Evolutionary conservation across 2,888 invertebrate genomes (phyloP).

Genomic region (Conistra vaccinii): DNA sequence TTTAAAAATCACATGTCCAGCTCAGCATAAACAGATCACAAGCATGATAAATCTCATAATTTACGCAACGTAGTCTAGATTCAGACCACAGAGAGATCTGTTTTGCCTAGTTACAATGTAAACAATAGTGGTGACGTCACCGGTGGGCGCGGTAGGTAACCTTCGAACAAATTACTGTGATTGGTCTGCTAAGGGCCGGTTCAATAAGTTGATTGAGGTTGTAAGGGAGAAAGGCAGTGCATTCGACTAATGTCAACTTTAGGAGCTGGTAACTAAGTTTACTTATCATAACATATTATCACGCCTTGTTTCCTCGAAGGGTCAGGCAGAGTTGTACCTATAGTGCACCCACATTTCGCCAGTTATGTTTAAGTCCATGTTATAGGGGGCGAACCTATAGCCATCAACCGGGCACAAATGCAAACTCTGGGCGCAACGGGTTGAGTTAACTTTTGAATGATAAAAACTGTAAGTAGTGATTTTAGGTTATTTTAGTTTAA

Average conservation of each 20-base stretch:
- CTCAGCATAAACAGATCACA: background rate
- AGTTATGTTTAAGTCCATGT: too few relatives aligned
- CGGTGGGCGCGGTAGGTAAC: background rate
- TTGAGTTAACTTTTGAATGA: too few relatives aligned
- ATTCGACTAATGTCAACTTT: background rate
- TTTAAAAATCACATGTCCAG: too few relatives aligned
- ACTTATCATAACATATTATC: too few relatives aligned
- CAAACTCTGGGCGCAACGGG: too few relatives aligned
- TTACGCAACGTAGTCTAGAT: slow-evolving; percentile 5
- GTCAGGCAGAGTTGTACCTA: too few relatives aligned
- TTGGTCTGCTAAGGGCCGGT: background rate
- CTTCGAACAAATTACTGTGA: slow-evolving; percentile 2
- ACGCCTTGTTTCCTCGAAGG: too few relatives aligned
- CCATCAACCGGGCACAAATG: too few relatives aligned
- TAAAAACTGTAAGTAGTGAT: too few relatives aligned
- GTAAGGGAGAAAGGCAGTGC: background rate
- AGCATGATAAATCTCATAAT: slow-evolving; percentile 16
- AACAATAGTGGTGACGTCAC: slow-evolving; percentile 35
- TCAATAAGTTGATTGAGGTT: background rate
- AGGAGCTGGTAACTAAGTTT: background rate
- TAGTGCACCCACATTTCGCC: too few relatives aligned
- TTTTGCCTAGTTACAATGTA: slow-evolving; percentile 32
- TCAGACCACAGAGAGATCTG: slow-evolving; percentile 6
- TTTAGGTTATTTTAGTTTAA: too few relatives aligned
- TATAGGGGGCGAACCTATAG: too few relatives aligned